These are phyloP conservation scores for Oceanites oceanicus DNA, from an alignment of 2,113 vertebrate genomes.

Conservation along the genomic window DNA sequence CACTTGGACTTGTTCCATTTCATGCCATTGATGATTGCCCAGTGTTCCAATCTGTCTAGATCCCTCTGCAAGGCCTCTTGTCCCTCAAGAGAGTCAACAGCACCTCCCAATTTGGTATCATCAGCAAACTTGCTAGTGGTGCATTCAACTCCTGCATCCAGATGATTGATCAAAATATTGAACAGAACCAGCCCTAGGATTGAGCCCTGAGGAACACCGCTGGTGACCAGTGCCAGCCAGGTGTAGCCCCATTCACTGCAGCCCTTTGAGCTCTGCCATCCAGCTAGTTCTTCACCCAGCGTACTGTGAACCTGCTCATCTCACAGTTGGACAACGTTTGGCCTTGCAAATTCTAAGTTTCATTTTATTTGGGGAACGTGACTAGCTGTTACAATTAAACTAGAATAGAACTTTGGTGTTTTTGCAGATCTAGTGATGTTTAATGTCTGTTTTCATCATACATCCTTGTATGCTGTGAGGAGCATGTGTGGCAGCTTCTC, in stretches of 20 bases:
- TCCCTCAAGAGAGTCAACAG: no score
- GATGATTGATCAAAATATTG: no score
- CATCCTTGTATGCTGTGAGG: neutral
- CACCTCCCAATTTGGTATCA: no score
- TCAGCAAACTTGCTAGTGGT: no score
- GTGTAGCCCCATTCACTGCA: no score
- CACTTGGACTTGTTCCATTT: neutral
- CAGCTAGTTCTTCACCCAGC: neutral
- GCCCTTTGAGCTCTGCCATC: no score
- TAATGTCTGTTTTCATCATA: neutral
- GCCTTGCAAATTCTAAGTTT: neutral
- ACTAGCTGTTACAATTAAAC: neutral
- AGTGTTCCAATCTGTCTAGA: neutral
- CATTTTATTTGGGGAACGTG: neutral
- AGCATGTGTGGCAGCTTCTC: neutral
- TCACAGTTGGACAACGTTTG: neutral
- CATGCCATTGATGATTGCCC: neutral
- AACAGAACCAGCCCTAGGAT: no score
- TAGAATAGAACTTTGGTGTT: neutral
- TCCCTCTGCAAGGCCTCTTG: neutral
- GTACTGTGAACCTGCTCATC: neutral
- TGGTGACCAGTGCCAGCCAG: no score
- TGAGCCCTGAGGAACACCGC: no score
- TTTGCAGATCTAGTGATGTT: neutral
- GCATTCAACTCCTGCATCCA: no score